A percentile compares a stretch with the other conserved stretches of the same genome.
Conservation (phyloP, 2,797 vertebrate genomes). For the Sebastes hubbsi region DNA sequence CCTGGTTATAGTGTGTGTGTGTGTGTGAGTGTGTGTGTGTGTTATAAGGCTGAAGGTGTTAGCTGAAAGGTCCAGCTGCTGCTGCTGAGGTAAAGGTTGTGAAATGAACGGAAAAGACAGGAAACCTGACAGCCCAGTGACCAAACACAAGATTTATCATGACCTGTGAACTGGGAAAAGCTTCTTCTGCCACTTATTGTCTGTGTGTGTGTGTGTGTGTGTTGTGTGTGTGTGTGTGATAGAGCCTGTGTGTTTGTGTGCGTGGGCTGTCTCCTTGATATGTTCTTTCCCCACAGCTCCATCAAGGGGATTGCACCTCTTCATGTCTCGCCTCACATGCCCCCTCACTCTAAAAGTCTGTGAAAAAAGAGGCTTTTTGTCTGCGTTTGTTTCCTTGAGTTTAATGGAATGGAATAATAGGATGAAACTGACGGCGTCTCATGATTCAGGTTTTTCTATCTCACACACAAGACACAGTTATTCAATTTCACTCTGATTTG, state of each 20-base stretch:
- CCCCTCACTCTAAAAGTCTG: constrained; percentile 49
- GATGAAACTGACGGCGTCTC: constrained; percentile 41
- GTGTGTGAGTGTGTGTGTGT: constrained; percentile 1
- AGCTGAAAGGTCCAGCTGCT: constrained; percentile 17
- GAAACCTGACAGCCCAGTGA: constrained; percentile 36
- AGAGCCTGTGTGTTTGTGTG: constrained; percentile 21
- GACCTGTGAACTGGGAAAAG: constrained; percentile 48
- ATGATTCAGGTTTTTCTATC: constrained; percentile 19
- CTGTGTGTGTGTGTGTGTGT: constrained; percentile 19
- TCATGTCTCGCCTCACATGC: constrained; percentile 38
- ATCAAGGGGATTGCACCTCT: constrained; percentile 63
- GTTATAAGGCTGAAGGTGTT: constrained; percentile 8
- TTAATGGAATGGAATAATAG: constrained; percentile 72
- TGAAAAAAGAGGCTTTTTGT: constrained; percentile 51
- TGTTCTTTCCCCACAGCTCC: constrained; percentile 13
- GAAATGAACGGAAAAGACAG: constrained; percentile 37
- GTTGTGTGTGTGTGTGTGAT: background rate
- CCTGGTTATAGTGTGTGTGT: background rate
- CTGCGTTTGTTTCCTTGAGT: constrained; percentile 50
- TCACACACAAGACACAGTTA: constrained; percentile 4
- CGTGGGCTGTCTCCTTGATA: constrained; percentile 25
- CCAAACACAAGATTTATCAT: constrained; percentile 45
- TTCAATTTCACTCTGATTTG: constrained; percentile 21
- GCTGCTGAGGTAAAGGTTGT: constrained; percentile 33
- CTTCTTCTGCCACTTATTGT: constrained; percentile 25